Base-by-base conservation (phyloP, 2,113 vertebrate species). In the Rostratula benghalensis region DNA sequence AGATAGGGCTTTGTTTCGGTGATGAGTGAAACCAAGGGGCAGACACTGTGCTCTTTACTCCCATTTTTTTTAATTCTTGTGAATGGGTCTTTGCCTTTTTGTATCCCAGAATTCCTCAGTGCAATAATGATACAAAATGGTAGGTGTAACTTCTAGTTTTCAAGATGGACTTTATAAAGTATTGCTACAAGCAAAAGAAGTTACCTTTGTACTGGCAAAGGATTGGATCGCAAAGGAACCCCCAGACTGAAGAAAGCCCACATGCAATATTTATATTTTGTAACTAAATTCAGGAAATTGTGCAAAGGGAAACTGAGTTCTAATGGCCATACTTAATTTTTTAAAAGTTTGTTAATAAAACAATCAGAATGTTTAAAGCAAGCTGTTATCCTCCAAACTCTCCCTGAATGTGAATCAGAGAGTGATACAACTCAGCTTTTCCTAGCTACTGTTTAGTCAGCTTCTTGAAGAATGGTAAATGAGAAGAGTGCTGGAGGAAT, bases 401-500 rank as follows among this genome's bases (percentile, higher is more conserved):
- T 45, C 87, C 17, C 73, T 78, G 56, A 65, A 83, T 24, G 46
- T 64, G 73, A 87, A 51, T 67, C 0, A 0, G 33, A 22, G 81
- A 46, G 60, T 27, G 76, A 70, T 74, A 35, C 54, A 63, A 57
- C n/a, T 94, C 25, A 6, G 30, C 77, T 57, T 93, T 86, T 93
- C 31, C 23, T 53, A 50, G 31, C n/a, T 89, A 17, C n/a, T 67
- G 30, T 91, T 89, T n/a, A 67, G 64, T 67, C 81, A 81, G 21
- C 50, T 87, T 83, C 46, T 80, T 65, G 28, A 88, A 73, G 67
- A 93, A 76, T 31, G 22, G 50, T 48, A 90, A 92, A 83, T 77
- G 79, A 83, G 53, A 86, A 92, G 39, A 64, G 39, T 68, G 59
- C 89, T 91, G 73, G 56, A 96, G 81, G 83, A 97, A 84, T 96